Percentiles rank a stretch among this genome's conserved stretches.
Conservation (phyloP, 2,797 vertebrate species). For the Coendou prehensilis region DNA sequence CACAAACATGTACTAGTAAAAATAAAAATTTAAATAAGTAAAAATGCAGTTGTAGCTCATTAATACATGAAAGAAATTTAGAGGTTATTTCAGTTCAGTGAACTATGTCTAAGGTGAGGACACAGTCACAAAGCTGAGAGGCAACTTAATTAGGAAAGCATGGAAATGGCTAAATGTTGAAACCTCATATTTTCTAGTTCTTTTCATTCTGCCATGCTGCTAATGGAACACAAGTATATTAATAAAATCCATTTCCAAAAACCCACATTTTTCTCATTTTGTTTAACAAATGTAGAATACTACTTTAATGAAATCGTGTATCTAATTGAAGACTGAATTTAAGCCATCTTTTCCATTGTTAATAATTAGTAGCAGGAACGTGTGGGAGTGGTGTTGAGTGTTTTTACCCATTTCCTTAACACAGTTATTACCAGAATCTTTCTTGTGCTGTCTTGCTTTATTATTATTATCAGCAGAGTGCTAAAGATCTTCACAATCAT, state of each 20-base stretch:
- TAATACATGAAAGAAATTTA: not conserved
- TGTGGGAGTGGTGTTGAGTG: not conserved
- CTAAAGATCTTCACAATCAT: not conserved
- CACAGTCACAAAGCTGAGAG: not conserved
- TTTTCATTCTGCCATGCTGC: not conserved
- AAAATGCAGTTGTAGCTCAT: not conserved
- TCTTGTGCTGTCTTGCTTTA: not conserved
- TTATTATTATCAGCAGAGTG: not conserved
- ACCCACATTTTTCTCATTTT: not conserved
- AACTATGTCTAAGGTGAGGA: not conserved
- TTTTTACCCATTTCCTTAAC: not conserved
- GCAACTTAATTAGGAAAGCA: no score
- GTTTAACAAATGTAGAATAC: not conserved
- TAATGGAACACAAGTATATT: not conserved
- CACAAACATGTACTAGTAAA: not conserved
- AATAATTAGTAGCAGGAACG: not conserved
- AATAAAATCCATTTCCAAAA: slow-evolving; percentile 6
- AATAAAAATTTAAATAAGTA: not conserved
- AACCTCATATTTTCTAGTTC: not conserved
- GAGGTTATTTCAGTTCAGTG: not conserved
- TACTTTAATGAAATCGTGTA: slow-evolving; percentile 39
- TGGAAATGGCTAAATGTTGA: not conserved
- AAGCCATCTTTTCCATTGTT: not conserved
- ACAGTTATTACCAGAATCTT: not conserved
- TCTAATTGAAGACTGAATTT: slow-evolving; percentile 6